A percentile compares a stretch with the other conserved stretches of the same genome.
These are phyloP conservation scores for Sebastes matsubarae DNA, from an alignment of 2,797 vertebrate genomes.

Conservation along the genomic window DNA sequence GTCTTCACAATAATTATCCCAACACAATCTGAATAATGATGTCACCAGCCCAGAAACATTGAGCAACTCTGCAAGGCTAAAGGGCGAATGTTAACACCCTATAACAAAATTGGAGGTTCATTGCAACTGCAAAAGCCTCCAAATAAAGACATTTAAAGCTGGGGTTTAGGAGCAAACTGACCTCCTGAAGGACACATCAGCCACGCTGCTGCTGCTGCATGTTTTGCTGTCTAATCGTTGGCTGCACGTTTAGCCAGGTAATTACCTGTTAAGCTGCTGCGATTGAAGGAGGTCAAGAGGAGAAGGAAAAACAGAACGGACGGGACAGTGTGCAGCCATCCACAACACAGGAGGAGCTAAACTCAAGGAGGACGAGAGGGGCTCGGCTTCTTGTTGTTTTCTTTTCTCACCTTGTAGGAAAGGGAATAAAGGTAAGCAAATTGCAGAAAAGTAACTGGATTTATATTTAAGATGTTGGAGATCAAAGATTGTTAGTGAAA, in stretches of 20 bases:
- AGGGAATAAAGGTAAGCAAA: conserved; percentile 40
- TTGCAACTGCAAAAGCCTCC: neutral
- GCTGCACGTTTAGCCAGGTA: conserved; percentile 59
- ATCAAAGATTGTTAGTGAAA: neutral
- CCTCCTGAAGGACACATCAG: neutral
- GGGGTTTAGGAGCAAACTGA: neutral
- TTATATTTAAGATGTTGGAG: neutral
- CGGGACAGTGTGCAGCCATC: conserved; percentile 3
- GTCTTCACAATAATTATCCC: neutral
- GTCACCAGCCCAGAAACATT: neutral
- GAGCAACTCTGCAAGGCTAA: neutral
- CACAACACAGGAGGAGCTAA: neutral
- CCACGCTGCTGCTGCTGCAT: conserved; percentile 7
- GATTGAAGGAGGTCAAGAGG: conserved; percentile 43
- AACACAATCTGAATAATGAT: neutral
- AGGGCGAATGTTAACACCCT: neutral
- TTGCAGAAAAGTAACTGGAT: neutral
- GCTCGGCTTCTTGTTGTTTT: neutral
- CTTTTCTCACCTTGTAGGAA: neutral
- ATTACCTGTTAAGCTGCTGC: conserved; percentile 71
- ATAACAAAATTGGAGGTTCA: neutral
- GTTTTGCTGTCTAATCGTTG: conserved; percentile 66
- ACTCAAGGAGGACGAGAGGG: neutral
- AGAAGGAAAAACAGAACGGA: neutral
- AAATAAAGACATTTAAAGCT: neutral